Percentiles rank a stretch among this genome's conserved stretches.
phyloP scores from a whole-genome alignment of 2,113 vertebrate species.

The Seriola rivoliana region DNA sequence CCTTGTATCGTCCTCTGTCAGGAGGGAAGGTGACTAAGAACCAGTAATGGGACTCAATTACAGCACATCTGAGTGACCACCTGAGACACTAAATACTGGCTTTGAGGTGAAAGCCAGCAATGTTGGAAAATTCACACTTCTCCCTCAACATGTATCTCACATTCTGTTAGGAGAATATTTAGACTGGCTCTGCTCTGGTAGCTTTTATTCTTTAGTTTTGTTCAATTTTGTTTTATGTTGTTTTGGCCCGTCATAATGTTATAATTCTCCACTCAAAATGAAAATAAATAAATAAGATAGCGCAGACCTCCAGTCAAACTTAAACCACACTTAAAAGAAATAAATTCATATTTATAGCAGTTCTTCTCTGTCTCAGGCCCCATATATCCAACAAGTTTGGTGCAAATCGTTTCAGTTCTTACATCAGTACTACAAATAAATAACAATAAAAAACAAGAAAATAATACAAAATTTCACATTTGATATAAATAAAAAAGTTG shows the following conservation, averaged over 20 bases:
- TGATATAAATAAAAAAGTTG: too few species aligned
- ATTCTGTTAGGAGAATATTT: neutral
- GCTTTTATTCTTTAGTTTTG: neutral
- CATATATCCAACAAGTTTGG: too few species aligned
- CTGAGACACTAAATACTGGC: conserved; percentile 57
- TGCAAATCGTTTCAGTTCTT: too few species aligned
- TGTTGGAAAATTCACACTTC: conserved; percentile 14
- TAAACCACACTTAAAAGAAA: too few species aligned
- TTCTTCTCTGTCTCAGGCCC: too few species aligned
- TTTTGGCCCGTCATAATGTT: neutral
- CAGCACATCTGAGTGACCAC: conserved; percentile 43
- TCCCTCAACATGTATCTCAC: neutral
- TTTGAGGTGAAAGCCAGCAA: conserved; percentile 40
- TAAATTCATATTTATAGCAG: too few species aligned
- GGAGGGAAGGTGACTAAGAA: conserved; percentile 64
- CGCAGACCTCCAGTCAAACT: too few species aligned
- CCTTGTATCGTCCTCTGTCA: conserved; percentile 70
- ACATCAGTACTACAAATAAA: too few species aligned
- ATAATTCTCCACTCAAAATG: too few species aligned
- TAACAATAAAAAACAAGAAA: too few species aligned
- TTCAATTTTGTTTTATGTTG: neutral
- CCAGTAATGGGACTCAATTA: conserved; percentile 70
- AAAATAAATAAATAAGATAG: neutral
- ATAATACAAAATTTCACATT: too few species aligned
- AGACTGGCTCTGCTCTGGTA: neutral